Evolutionary conservation across 2,113 vertebrate species (phyloP).

Genomic region (Ariopsis seemanni): DNA sequence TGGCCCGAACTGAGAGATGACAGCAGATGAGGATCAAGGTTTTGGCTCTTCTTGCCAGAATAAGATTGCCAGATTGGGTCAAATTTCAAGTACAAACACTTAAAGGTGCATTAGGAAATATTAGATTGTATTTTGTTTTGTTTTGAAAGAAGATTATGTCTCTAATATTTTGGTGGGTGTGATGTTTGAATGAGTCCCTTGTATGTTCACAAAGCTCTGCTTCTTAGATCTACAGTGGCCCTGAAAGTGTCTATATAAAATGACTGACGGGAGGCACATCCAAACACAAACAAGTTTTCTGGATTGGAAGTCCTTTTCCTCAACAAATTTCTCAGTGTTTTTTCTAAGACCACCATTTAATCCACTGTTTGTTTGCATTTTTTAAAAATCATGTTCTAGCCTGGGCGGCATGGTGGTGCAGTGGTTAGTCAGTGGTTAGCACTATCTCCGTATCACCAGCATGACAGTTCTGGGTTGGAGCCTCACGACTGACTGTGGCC

Average conservation of each 20-base stretch:
- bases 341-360: not conserved
- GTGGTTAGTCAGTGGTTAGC: no score
- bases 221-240: no score
- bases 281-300: no score
- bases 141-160: not conserved
- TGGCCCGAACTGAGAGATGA: constrained; percentile 91
- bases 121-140: not conserved
- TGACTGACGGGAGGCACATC: not conserved
- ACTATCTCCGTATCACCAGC: no score
- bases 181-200: not conserved
- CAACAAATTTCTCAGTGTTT: not conserved
- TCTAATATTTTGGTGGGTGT: not conserved
- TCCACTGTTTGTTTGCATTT: not conserved
- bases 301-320: no score
- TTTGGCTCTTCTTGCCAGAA: constrained; percentile 62
- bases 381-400: no score
- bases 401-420: no score
- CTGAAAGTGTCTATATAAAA: not conserved
- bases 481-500: no score
- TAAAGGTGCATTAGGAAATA: not conserved
- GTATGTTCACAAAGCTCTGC: not conserved
- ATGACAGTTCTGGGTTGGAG: no score
- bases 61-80: not conserved
- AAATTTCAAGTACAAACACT: not conserved
- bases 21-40: constrained; percentile 98